phyloP scores from a whole-genome alignment of 2,888 invertebrate genomes.

The Euphydryas editha region DNA sequence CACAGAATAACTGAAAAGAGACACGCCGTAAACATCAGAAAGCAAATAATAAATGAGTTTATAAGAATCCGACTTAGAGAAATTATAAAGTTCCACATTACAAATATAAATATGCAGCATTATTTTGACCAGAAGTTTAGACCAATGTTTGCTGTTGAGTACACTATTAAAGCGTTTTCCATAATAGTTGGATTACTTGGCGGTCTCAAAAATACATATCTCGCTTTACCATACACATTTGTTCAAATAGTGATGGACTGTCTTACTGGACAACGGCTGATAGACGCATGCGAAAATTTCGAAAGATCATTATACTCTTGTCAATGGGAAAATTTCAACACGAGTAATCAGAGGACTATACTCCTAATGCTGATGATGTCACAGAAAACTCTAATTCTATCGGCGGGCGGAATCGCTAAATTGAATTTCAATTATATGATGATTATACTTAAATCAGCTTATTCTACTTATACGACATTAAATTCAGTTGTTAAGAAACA shows the following conservation, averaged over 20 bases:
- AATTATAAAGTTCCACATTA: slow-evolving; percentile 51
- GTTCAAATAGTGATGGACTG: slow-evolving; percentile 60
- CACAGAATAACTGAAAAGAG: slow-evolving; percentile 7
- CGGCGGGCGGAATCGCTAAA: slow-evolving; percentile 57
- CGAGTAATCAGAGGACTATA: slow-evolving; percentile 26
- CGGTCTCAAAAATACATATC: slow-evolving; percentile 57
- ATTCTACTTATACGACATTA: slow-evolving; percentile 61
- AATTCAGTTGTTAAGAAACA: slow-evolving; percentile 49
- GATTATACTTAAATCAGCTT: slow-evolving; percentile 55
- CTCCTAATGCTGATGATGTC: slow-evolving; percentile 57
- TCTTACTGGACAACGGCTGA: slow-evolving; percentile 57
- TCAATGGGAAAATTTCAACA: slow-evolving; percentile 37
- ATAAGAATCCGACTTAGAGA: slow-evolving; percentile 46
- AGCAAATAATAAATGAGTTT: slow-evolving; percentile 36
- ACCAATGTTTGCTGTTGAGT: slow-evolving; percentile 53
- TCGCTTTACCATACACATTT: slow-evolving; percentile 56
- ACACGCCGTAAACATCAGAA: not conserved
- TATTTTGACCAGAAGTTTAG: slow-evolving; percentile 51
- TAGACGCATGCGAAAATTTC: slow-evolving; percentile 56
- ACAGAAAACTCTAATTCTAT: slow-evolving; percentile 53
- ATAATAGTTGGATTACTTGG: slow-evolving; percentile 58
- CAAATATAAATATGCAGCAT: slow-evolving; percentile 46
- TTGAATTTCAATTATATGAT: slow-evolving; percentile 56
- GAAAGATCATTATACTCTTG: slow-evolving; percentile 58
- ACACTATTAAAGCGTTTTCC: slow-evolving; percentile 50